Base-by-base conservation (phyloP, 1,140 invertebrate species). In the Stenopsyche tienmushanensis region DNA sequence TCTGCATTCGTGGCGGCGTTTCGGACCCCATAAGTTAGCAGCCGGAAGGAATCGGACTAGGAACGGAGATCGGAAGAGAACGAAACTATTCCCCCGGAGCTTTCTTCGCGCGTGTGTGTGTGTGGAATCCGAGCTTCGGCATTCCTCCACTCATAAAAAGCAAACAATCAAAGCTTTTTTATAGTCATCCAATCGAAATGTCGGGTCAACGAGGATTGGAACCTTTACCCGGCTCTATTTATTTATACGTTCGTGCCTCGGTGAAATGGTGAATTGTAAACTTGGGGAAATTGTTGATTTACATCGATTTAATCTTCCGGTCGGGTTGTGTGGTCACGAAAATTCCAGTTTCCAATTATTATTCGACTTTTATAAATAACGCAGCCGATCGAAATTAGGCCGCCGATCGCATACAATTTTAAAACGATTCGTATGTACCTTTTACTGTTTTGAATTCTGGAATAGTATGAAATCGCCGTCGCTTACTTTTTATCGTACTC, bases 41-140 rank as follows among this genome's bases (percentile, higher is more conserved):
- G 53, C 47, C 60, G 47, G 60, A 63, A 52, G 47, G 60, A 63
- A n/a, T 52, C 26, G 45, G 47, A 23, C 60, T 34, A 26, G 39
- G n/a, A 44, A 18, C 62, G 62, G 24, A 54, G 17, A 64, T 44
- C 34, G 23, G 18, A 9, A 39, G 29, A 52, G 60, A 52, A 52
- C 39, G 24, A 25, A 47, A 47, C 44, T 47, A 47, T 34, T n/a
- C 29, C 29, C 29, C 29, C 29, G 5, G 13, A 34, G 5, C 29
- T 34, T 34, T 34, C 5, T 5, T 7, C 13, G 13, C 29, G 29
- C 29, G 29, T 5, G 13, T 5, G 5, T 34, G 29, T n/a, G n/a
- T n/a, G n/a, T n/a, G n/a, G n/a, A n/a, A n/a, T n/a, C n/a, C n/a
- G n/a, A n/a, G n/a, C n/a, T n/a, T n/a, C n/a, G n/a, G n/a, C n/a